These are phyloP conservation scores for Anolis carolinensis DNA, from an alignment of 2,113 vertebrate genomes.

Conservation along the genomic window DNA sequence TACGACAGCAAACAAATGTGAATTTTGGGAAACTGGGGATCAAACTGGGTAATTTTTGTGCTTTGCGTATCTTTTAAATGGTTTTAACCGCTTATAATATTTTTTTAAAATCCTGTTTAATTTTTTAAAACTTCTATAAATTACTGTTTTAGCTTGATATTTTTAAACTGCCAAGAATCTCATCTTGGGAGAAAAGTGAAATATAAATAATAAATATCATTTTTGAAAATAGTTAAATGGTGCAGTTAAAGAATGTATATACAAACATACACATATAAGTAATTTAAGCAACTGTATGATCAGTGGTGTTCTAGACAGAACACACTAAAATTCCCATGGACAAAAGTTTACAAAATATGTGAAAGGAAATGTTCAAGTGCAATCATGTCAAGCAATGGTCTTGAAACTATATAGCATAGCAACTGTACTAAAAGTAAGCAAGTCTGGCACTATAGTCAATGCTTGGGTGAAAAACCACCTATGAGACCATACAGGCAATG, in stretches of 20 bases:
- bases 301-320: neutral
- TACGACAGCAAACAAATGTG: neutral
- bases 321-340: neutral
- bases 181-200: no score
- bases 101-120: no score
- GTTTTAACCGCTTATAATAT: no score
- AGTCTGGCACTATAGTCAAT: neutral
- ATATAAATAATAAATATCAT: no score
- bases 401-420: neutral
- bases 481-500: neutral
- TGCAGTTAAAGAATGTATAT: no score
- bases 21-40: neutral
- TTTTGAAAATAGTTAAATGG: no score
- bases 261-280: no score
- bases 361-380: neutral
- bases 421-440: neutral
- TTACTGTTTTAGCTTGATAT: no score
- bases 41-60: neutral
- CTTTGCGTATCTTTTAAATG: no score
- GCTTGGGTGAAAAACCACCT: neutral
- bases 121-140: no score
- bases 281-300: neutral
- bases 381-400: neutral
- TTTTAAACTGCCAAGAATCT: no score
- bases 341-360: neutral